These are phyloP conservation scores for Nasonia longicornis DNA, from an alignment of 1,140 invertebrate genomes.

Conservation along the genomic window DNA sequence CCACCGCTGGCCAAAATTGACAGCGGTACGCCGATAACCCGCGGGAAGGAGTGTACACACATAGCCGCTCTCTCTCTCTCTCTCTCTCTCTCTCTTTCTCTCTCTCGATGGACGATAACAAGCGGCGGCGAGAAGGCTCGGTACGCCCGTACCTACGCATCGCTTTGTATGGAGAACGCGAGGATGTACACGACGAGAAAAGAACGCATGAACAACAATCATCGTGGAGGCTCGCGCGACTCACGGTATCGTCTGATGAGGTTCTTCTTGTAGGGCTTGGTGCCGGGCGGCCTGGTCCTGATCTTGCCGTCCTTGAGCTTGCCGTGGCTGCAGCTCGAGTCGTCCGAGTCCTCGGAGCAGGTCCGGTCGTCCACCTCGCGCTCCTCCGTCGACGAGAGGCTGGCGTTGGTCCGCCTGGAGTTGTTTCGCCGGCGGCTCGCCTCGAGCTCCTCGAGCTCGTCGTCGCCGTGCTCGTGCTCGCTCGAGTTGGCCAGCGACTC, in stretches of 20 bases:
- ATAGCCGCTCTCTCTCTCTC: background rate
- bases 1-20: conserved; percentile 21
- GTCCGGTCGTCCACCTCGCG: conserved; percentile 66
- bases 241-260: conserved; percentile 91
- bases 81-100: background rate
- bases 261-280: conserved; percentile 88
- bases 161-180: too few relatives aligned
- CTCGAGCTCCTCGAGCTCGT: conserved; percentile 53
- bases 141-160: background rate
- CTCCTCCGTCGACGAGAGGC: conserved; percentile 54
- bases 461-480: conserved; percentile 45
- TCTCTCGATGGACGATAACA: background rate
- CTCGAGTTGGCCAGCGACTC: conserved; percentile 45
- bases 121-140: background rate
- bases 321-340: conserved; percentile 73
- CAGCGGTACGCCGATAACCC: background rate
- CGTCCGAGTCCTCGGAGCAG: conserved; percentile 82
- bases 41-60: background rate
- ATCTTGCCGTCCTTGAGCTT: conserved; percentile 63
- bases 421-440: conserved; percentile 47
- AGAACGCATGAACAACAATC: too few relatives aligned
- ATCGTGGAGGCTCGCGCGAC: conserved; percentile 52
- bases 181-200: too few relatives aligned
- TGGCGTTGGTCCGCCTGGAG: conserved; percentile 53
- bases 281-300: conserved; percentile 66